Evolutionary conservation across 2,888 invertebrate genomes (phyloP).

Genomic region (Lepeophtheirus nordmannii): DNA sequence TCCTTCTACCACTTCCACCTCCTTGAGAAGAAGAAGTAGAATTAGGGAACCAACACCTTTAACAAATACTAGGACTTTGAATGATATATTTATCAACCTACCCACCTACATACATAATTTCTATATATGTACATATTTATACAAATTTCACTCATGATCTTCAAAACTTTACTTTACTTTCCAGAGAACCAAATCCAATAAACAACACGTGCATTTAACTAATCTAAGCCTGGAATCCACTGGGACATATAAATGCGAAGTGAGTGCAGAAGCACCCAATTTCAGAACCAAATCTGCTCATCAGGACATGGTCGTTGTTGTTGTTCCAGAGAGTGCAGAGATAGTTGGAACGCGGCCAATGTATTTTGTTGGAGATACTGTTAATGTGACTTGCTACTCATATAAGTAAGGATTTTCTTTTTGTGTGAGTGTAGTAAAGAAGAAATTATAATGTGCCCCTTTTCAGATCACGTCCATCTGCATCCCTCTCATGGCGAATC

Average conservation of each 20-base stretch:
- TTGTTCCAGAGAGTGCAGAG: conserved; percentile 1
- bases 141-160: no score
- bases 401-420: conserved; percentile 1
- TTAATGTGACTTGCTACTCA: conserved; percentile 19
- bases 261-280: conserved; percentile 23
- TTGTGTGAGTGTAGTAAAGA: no score
- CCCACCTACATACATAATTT: no score
- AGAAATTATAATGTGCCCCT: no score
- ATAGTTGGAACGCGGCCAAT: conserved; percentile 8
- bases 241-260: conserved; percentile 20
- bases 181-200: conserved; percentile 5
- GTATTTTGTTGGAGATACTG: conserved; percentile 19
- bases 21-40: no score
- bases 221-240: not conserved
- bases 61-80: no score
- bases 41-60: no score
- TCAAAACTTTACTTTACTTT: not conserved
- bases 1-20: no score
- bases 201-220: not conserved
- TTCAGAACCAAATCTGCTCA: conserved; percentile 19
- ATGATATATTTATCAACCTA: no score
- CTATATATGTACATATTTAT: no score
- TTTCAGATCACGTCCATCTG: conserved; percentile 12
- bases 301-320: conserved; percentile 19
- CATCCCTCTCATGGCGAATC: conserved; percentile 17